Percentiles rank a stretch among this genome's conserved stretches.
Conservation (phyloP, 2,888 invertebrate species). For the Biston stratarius region DNA sequence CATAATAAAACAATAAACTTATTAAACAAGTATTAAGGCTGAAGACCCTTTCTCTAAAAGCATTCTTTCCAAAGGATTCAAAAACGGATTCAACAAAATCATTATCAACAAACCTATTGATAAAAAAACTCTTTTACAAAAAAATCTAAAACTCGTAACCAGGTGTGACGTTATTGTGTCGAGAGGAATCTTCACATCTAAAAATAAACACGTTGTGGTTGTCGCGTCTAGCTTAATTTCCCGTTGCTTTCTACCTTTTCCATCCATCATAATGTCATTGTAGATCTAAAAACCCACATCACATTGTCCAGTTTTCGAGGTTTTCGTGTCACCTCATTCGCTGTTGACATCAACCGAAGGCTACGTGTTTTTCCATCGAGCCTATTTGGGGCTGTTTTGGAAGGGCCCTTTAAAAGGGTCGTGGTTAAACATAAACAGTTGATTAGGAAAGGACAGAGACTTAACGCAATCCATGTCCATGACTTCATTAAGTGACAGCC, state of each 20-base stretch:
- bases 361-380: conserved; percentile 60
- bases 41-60: too few species aligned
- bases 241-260: conserved; percentile 13
- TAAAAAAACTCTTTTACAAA: too few species aligned
- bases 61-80: too few species aligned
- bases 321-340: conserved; percentile 55
- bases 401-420: conserved; percentile 60
- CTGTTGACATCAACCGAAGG: conserved; percentile 37
- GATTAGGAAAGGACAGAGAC: background rate
- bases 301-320: conserved; percentile 43
- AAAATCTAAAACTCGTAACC: too few species aligned
- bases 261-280: conserved; percentile 31
- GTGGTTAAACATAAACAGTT: conserved; percentile 53
- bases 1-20: too few species aligned
- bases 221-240: conserved; percentile 9
- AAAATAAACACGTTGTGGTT: background rate
- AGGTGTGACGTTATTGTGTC: background rate
- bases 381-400: conserved; percentile 48
- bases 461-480: too few species aligned
- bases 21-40: too few species aligned
- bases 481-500: too few species aligned
- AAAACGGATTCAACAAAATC: too few species aligned
- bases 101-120: too few species aligned
- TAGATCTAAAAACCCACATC: conserved; percentile 39
- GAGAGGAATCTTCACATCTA: background rate